Evolutionary conservation across 2,113 vertebrate species (phyloP).

Genomic region (Chaetura pelagica): DNA sequence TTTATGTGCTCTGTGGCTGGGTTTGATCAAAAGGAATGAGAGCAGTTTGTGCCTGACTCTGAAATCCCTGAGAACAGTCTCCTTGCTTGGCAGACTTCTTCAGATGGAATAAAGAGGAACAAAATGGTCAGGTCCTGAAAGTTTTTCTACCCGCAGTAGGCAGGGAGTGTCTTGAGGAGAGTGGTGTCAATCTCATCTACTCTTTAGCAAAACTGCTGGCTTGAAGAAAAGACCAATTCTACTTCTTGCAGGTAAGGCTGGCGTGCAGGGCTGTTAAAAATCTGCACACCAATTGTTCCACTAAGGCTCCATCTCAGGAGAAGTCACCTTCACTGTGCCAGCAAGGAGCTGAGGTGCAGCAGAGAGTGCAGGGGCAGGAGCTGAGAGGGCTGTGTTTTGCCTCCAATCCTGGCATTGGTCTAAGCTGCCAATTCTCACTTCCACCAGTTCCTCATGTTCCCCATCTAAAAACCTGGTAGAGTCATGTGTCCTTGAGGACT

Average conservation of each 20-base stretch:
- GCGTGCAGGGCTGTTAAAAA: not conserved
- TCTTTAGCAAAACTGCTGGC: not conserved
- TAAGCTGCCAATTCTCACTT: not conserved
- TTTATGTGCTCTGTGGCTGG: not conserved
- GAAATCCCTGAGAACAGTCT: not conserved
- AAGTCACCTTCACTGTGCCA: fast-evolving
- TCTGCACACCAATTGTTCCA: not conserved
- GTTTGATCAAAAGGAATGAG: not conserved
- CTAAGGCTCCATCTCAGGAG: not conserved
- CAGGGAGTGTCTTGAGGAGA: not conserved
- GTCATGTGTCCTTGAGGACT: not conserved
- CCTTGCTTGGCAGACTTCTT: fast-evolving
- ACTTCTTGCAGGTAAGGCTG: not conserved
- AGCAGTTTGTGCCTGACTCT: not conserved
- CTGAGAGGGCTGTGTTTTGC: fast-evolving
- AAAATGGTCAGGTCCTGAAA: fast-evolving
- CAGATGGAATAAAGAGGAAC: not conserved
- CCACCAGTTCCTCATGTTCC: not conserved
- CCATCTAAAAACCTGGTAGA: not conserved
- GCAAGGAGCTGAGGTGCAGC: fast-evolving
- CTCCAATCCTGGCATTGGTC: fast-evolving
- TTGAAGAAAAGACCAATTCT: not conserved
- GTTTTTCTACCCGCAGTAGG: not conserved
- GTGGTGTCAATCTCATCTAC: not conserved
- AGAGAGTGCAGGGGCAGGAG: not conserved